Evolutionary conservation across 2,797 vertebrate genomes (phyloP).

Genomic region (Peromyscus nudipes): DNA sequence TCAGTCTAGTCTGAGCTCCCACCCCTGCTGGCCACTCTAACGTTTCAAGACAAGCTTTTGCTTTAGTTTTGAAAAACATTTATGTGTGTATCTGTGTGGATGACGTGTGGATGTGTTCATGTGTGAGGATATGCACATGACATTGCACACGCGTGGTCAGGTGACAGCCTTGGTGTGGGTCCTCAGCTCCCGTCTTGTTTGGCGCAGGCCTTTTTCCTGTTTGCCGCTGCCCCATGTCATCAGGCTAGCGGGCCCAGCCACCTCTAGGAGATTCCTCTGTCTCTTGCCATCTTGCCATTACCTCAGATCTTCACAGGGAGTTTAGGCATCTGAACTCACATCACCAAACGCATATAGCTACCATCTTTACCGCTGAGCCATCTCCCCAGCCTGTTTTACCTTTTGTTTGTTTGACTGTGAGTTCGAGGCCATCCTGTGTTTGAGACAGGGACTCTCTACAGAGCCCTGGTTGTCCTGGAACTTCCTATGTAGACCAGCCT

Average conservation of each 20-base stretch:
- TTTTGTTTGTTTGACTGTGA: not conserved
- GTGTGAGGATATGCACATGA: not conserved
- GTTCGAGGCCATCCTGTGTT: too few species aligned
- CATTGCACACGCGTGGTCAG: not conserved
- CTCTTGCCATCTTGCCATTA: not conserved
- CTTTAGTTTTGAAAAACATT: not conserved
- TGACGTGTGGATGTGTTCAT: not conserved
- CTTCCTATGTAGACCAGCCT: not conserved
- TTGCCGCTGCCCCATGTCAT: not conserved
- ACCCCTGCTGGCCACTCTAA: not conserved
- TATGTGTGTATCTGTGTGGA: not conserved
- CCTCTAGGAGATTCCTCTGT: not conserved
- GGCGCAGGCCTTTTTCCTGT: not conserved
- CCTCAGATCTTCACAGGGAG: not conserved
- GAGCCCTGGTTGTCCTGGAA: not conserved
- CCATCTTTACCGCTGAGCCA: not conserved
- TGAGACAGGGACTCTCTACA: not conserved
- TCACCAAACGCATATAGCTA: not conserved
- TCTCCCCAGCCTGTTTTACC: not conserved
- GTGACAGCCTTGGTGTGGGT: not conserved
- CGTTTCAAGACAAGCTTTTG: not conserved
- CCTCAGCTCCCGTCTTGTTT: not conserved
- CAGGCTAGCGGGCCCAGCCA: not conserved
- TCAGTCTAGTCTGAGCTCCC: not conserved
- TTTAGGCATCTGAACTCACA: not conserved